These are phyloP conservation scores for Oscarella lobularis DNA, from an alignment of 37 sponge, comb jelly and placozoan species.

Conservation along the genomic window DNA sequence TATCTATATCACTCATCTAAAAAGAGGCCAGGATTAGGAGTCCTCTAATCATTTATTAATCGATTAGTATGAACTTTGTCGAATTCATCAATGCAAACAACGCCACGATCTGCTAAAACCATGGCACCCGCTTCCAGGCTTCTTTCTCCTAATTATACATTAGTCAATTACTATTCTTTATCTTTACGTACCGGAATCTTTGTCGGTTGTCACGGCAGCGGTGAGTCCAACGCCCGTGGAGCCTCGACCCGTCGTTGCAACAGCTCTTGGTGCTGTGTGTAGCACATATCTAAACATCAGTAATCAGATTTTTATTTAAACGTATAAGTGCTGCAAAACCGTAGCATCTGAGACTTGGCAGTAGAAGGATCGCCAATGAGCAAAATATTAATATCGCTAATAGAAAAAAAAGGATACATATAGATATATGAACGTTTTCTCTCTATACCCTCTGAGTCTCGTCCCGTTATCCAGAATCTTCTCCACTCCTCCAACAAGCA, in stretches of 20 bases:
- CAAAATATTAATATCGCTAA: slow-evolving; percentile 86
- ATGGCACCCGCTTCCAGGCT: slow-evolving; percentile 93
- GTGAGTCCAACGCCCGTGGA: slow-evolving; percentile 97
- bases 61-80: slow-evolving; percentile 81
- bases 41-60: background rate
- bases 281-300: slow-evolving; percentile 58
- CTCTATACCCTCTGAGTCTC: slow-evolving; percentile 68
- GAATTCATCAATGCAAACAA: slow-evolving; percentile 99
- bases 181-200: slow-evolving; percentile 56
- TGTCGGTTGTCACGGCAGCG: slow-evolving; percentile 95
- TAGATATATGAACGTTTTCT: background rate
- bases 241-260: slow-evolving; percentile 97
- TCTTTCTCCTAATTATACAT: slow-evolving; percentile 36
- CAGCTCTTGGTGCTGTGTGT: slow-evolving; percentile 82
- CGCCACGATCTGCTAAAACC: slow-evolving; percentile 97
- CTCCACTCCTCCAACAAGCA: slow-evolving; percentile 96
- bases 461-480: slow-evolving; percentile 90
- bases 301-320: background rate
- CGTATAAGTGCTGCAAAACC: slow-evolving; percentile 12
- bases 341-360: slow-evolving; percentile 92
- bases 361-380: slow-evolving; percentile 96
- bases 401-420: background rate
- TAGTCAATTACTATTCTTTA: background rate
- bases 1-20: slow-evolving; percentile 96
- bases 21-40: background rate